Evolutionary conservation across 2,113 vertebrate species (phyloP).

Genomic region (Litocranius walleri): DNA sequence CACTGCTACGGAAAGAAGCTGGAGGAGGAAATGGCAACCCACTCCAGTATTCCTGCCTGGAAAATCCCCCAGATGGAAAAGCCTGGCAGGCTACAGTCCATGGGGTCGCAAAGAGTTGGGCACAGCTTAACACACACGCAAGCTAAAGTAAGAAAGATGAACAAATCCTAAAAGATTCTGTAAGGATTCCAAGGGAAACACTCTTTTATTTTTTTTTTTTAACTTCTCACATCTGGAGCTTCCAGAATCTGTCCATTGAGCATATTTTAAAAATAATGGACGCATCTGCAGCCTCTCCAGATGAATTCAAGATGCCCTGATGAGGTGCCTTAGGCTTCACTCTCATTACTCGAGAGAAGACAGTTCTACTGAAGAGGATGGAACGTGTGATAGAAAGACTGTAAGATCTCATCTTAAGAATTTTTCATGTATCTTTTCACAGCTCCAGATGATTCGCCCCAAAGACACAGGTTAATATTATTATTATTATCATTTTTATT

Average conservation of each 20-base stretch:
- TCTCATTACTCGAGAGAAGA: background rate
- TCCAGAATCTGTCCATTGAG: background rate
- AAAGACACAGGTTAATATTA: background rate
- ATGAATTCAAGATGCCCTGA: background rate
- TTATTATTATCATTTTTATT: background rate
- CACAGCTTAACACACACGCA: background rate
- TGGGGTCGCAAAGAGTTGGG: background rate
- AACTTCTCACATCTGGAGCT: background rate
- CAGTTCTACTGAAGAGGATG: accelerated
- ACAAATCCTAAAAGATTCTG: background rate
- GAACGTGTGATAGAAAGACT: background rate
- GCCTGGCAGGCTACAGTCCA: background rate
- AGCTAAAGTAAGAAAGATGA: background rate
- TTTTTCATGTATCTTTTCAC: background rate
- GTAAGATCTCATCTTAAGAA: background rate
- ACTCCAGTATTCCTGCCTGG: background rate
- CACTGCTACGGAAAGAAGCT: accelerated
- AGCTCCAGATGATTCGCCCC: background rate
- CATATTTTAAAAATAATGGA: background rate
- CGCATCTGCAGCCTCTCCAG: background rate
- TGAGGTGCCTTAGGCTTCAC: accelerated
- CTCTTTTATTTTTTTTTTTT: too few relatives aligned
- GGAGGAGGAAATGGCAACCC: background rate
- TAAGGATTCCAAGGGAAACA: background rate
- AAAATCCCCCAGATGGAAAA: background rate